Conservation (phyloP, 2,797 vertebrate species). For the Pyrocephalus nanus region DNA sequence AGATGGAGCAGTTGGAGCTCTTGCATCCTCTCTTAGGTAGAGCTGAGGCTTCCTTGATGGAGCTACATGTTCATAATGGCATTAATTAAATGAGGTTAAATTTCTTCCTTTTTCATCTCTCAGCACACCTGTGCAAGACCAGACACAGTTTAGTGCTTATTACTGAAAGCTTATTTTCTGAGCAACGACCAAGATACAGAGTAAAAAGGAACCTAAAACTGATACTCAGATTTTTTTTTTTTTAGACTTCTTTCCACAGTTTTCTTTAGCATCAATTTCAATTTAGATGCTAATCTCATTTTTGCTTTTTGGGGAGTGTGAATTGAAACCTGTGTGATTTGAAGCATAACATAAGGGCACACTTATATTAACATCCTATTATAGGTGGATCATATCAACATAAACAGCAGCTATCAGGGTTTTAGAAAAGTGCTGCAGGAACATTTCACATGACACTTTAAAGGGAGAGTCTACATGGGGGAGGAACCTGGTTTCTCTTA, state of each 20-base stretch:
- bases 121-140: not conserved
- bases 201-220: not conserved
- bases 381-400: constrained; percentile 3
- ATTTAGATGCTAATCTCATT: constrained; percentile 47
- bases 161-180: not conserved
- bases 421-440: not conserved
- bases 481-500: not conserved
- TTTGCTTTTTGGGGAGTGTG: not conserved
- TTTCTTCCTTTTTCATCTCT: not conserved
- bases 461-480: not conserved
- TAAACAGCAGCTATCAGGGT: not conserved
- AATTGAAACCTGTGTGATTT: constrained; percentile 35
- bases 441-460: not conserved
- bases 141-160: not conserved
- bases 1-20: not conserved
- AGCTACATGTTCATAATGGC: not conserved
- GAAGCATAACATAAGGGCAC: not conserved
- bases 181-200: not conserved
- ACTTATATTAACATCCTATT: constrained; percentile 34
- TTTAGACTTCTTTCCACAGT: not conserved
- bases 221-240: not conserved
- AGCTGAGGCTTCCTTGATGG: not conserved
- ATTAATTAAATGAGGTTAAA: not conserved
- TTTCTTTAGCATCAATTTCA: not conserved
- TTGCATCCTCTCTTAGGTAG: not conserved